These are phyloP conservation scores for Atherinomorus stipes DNA, from an alignment of 2,113 vertebrate genomes.

Conservation along the genomic window DNA sequence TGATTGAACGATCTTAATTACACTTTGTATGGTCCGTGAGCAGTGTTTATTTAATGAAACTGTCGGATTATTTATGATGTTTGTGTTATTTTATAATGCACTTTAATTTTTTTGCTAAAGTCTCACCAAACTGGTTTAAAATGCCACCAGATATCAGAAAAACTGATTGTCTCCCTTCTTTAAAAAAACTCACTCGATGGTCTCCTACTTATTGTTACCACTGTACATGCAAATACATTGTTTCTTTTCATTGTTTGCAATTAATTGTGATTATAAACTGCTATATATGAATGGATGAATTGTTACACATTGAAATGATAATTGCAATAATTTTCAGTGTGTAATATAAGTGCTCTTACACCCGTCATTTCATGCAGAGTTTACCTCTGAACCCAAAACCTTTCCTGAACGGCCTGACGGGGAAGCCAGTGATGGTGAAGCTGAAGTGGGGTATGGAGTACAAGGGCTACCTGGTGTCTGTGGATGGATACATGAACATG, in stretches of 20 bases:
- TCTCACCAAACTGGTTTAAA: conserved; percentile 1
- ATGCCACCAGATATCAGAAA: too few species aligned
- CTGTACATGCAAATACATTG: too few species aligned
- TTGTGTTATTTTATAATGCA: too few species aligned
- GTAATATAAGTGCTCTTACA: not conserved
- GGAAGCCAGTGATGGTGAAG: conserved; percentile 98
- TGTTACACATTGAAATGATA: too few species aligned
- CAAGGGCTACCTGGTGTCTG: conserved; percentile 97
- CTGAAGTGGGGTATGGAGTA: conserved; percentile 99
- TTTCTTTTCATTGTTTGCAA: too few species aligned
- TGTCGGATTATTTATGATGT: not conserved
- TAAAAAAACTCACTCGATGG: too few species aligned
- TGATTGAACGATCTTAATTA: conserved; percentile 15
- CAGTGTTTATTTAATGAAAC: not conserved
- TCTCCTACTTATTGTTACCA: too few species aligned
- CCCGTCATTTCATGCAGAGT: conserved; percentile 82
- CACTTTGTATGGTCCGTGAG: not conserved
- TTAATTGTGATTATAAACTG: too few species aligned
- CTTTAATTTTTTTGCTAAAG: too few species aligned
- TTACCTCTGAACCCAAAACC: conserved; percentile 98
- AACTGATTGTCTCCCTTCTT: too few species aligned
- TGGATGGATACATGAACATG: conserved; percentile 99
- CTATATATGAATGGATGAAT: too few species aligned
- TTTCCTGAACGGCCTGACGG: conserved; percentile 96
- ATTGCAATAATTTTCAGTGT: not conserved